Conservation (phyloP, 2,113 vertebrate genomes). For the Menidia beryllina region DNA sequence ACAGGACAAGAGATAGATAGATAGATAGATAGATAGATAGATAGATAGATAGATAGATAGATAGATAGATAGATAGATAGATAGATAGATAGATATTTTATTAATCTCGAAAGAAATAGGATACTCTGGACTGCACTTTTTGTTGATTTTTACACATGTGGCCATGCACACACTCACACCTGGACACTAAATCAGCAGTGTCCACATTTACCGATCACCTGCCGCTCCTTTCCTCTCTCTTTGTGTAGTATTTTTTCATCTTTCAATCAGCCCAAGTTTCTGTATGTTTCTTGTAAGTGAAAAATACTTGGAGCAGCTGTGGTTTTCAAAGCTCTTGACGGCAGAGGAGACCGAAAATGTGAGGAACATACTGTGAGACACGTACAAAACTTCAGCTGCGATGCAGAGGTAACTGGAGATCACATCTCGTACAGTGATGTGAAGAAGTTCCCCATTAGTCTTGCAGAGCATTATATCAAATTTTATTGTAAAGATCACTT, state of each 20-base stretch:
- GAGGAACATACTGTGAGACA: neutral
- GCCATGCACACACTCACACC: neutral
- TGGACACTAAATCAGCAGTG: constrained; percentile 35
- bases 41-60: no score
- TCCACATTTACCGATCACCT: constrained; percentile 38
- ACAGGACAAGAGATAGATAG: no score
- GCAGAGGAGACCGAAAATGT: constrained; percentile 10
- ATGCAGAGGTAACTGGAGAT: constrained; percentile 16
- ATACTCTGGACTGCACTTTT: constrained; percentile 26
- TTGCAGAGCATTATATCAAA: neutral
- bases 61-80: no score
- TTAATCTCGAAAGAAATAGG: no score
- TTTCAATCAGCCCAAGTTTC: constrained; percentile 49
- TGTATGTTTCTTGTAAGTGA: constrained; percentile 38
- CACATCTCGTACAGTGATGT: neutral
- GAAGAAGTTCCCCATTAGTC: constrained; percentile 24
- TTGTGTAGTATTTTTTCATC: constrained; percentile 34
- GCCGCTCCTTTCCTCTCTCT: constrained; percentile 27
- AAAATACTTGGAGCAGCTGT: constrained; percentile 41
- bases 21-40: no score
- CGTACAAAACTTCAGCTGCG: neutral
- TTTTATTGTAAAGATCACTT: neutral
- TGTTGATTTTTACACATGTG: constrained; percentile 24
- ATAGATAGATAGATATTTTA: no score
- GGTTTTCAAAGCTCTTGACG: constrained; percentile 34